Base-by-base conservation (phyloP, 2,888 invertebrate species). In the Sphecodes monilicornis region DNA sequence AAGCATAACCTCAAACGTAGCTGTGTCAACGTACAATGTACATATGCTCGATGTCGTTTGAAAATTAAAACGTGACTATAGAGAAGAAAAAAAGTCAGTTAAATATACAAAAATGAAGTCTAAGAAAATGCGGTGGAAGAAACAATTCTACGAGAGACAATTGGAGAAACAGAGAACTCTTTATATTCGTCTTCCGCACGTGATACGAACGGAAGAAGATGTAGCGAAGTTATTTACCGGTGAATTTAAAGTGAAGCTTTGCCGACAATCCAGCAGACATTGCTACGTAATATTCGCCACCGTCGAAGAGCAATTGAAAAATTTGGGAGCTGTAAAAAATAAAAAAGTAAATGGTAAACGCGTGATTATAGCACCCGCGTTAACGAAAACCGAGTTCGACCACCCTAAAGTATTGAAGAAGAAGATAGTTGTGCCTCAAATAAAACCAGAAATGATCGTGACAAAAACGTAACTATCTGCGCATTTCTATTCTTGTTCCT, bases 211-310 rank as follows among this genome's bases (percentile, higher is more conserved):
- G 57, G 69, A 72, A 0, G 80, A 90, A 22, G 92, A 93, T 77
- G 86, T 94, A 5, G 88, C 88, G 29, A 79, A 86, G 13, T 86
- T 94, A 2, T 93, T 94, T 39, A 76, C 84, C 26, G 93, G 92
- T 22, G 83, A 91, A 68, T 86, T 92, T 13, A 86, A 84, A 80
- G 84, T 94, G 3, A 92, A 91, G 76, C 74, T 94, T 57, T 90
- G 90, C 1, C 88, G 94, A 66, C 92, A 94, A 68, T 85, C 92
- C 1, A 80, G 88, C 0, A 92, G 92, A 84, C 78, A 91, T 64
- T 94, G 93, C 73, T 91, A 92, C 43, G 91, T 93, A 0, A 76
- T 92, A 74, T 94, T 94, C 72, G 22, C 91, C 0, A 87, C 60
- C 68, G 10, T 90, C 4, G 85, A 91, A 4, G 92, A 93, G 1